phyloP scores from a whole-genome alignment of 37 sponge, comb jelly and placozoan genomes.

The Haliclona indistincta region DNA sequence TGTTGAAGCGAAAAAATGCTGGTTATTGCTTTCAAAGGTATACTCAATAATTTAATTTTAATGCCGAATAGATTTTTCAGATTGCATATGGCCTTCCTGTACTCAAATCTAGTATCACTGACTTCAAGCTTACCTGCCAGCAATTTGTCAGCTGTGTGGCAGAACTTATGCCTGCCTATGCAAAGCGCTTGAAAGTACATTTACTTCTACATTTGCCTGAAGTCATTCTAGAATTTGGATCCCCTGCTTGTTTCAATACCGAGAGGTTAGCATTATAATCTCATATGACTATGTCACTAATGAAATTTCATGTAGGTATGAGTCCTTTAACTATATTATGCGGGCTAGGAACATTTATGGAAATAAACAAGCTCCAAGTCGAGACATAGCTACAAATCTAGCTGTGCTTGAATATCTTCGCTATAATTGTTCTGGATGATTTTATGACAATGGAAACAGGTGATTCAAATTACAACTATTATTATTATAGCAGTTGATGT shows the following conservation, averaged over 20 bases:
- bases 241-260: slow-evolving; percentile 37
- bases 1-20: slow-evolving; percentile 13
- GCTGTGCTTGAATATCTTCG: slow-evolving; percentile 5
- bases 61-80: too few relatives aligned
- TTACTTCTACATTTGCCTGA: slow-evolving; percentile 50
- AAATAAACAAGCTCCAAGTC: slow-evolving; percentile 46
- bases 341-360: slow-evolving; percentile 35
- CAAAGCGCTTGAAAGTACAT: slow-evolving; percentile 28
- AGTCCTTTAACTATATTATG: slow-evolving; percentile 37
- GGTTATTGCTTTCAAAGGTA: slow-evolving; percentile 21
- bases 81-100: too few relatives aligned
- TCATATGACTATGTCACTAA: neutral
- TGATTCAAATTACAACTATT: too few relatives aligned
- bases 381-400: slow-evolving; percentile 42
- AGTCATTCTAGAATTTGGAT: slow-evolving; percentile 39
- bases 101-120: too few relatives aligned
- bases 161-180: slow-evolving; percentile 1
- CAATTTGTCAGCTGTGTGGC: slow-evolving; percentile 22
- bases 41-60: too few relatives aligned
- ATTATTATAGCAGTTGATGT: neutral
- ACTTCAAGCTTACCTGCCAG: slow-evolving; percentile 1
- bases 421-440: slow-evolving; percentile 16
- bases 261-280: slow-evolving; percentile 34
- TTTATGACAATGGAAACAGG: too few relatives aligned
- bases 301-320: slow-evolving; percentile 25